A percentile compares a stretch with the other conserved stretches of the same genome.
Conservation (phyloP, 2,797 vertebrate genomes). For the Centropyge bicolor region DNA sequence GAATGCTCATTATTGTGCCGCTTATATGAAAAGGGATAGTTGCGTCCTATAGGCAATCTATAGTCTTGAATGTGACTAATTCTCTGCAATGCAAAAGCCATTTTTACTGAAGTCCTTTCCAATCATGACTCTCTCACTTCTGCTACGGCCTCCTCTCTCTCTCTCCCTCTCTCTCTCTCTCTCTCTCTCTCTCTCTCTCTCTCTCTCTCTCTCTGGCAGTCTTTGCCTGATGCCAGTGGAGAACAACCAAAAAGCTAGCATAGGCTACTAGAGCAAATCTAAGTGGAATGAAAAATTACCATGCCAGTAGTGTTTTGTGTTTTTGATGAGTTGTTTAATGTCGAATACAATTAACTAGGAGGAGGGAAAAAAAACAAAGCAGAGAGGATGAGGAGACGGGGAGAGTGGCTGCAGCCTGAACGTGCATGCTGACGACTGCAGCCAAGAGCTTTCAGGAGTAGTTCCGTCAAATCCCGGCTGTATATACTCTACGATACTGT, state of each 20-base stretch:
- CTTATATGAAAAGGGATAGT: constrained; percentile 57
- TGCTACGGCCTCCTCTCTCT: constrained; percentile 39
- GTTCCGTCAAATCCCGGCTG: constrained; percentile 53
- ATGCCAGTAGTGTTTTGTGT: constrained; percentile 47
- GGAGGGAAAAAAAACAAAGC: no score
- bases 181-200: constrained; percentile 28
- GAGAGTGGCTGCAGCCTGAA: constrained; percentile 42
- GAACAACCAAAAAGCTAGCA: constrained; percentile 28
- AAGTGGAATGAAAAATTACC: constrained; percentile 4
- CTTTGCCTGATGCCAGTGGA: constrained; percentile 43
- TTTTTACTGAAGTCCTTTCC: constrained; percentile 27
- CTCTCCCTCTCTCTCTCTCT: constrained; percentile 9
- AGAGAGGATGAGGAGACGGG: constrained; percentile 15
- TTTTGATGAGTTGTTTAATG: constrained; percentile 60
- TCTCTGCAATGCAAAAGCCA: constrained; percentile 61
- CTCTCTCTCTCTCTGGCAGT: constrained; percentile 27
- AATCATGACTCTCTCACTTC: constrained; percentile 25
- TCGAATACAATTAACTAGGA: constrained; percentile 10
- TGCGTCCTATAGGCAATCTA: constrained; percentile 49
- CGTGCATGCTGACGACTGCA: constrained; percentile 76
- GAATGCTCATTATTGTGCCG: constrained; percentile 63
- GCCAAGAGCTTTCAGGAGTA: constrained; percentile 43
- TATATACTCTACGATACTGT: constrained; percentile 63
- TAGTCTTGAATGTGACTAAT: constrained; percentile 59
- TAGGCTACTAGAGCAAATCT: constrained; percentile 43